Conservation (phyloP, 2,797 vertebrate genomes). For the Squalus acanthias region DNA sequence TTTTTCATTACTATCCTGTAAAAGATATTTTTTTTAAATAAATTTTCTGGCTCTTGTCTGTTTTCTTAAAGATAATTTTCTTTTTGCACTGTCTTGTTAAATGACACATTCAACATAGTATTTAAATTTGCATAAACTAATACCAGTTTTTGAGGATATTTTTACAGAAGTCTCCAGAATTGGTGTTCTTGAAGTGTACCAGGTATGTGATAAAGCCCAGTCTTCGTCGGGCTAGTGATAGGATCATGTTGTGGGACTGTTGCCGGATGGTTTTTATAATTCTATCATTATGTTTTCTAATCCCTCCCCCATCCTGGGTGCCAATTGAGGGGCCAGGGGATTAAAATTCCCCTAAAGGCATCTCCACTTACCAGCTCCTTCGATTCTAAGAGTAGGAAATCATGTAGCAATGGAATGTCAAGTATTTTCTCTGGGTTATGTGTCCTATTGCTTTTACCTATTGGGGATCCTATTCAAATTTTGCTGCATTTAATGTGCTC, state of each 20-base stretch:
- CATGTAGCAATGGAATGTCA: conserved; percentile 11
- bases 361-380: conserved; percentile 21
- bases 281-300: conserved; percentile 2
- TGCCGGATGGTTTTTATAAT: not conserved
- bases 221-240: not conserved
- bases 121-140: not conserved
- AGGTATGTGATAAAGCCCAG: not conserved
- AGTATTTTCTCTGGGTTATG: conserved; percentile 24
- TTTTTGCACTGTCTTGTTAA: not conserved
- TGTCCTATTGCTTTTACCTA: not conserved
- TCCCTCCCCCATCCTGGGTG: not conserved
- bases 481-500: not conserved
- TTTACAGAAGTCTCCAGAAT: not conserved
- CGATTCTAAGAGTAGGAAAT: conserved; percentile 10
- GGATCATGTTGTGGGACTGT: not conserved
- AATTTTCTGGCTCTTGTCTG: not conserved
- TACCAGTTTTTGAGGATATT: not conserved
- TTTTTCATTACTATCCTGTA: not conserved
- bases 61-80: not conserved
- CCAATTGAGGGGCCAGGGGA: conserved; percentile 1
- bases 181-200: not conserved
- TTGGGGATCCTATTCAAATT: not conserved
- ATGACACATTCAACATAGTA: not conserved
- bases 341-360: conserved; percentile 26
- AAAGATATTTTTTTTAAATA: not conserved